Percentiles rank a stretch among this genome's conserved stretches.
Conservation (phyloP, 2,888 invertebrate genomes). For the Nymphalis urticae region DNA sequence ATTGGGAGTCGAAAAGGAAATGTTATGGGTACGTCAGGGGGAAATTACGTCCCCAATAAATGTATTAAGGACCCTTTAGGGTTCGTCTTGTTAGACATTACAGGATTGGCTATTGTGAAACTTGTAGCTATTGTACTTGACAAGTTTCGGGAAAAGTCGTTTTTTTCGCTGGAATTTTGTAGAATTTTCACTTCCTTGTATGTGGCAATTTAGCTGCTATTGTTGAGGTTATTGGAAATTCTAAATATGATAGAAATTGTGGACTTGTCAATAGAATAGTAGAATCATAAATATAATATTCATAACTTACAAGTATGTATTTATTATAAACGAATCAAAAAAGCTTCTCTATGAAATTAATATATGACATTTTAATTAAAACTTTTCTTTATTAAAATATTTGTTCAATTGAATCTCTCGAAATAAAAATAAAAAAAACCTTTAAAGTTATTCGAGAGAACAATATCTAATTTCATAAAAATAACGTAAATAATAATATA, state of each 20-base stretch:
- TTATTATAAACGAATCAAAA: too few relatives aligned
- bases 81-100: conserved; percentile 33
- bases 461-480: too few relatives aligned
- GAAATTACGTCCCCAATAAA: conserved; percentile 55
- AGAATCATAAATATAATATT: not conserved
- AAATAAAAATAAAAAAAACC: too few relatives aligned
- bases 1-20: conserved; percentile 16
- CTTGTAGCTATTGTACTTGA: conserved; percentile 22
- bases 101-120: conserved; percentile 34
- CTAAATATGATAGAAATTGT: not conserved
- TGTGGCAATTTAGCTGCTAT: not conserved
- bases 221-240: not conserved
- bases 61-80: conserved; percentile 46
- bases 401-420: too few relatives aligned
- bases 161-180: not conserved
- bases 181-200: not conserved
- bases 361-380: too few relatives aligned
- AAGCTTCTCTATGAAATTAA: too few relatives aligned
- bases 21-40: conserved; percentile 37
- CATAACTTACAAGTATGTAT: not conserved
- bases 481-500: too few relatives aligned
- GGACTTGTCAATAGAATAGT: not conserved
- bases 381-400: too few relatives aligned
- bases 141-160: conserved; percentile 13
- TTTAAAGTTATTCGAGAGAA: too few relatives aligned